phyloP scores from a whole-genome alignment of 2,113 vertebrate species.

The Machaerirhynchus nigripectus region DNA sequence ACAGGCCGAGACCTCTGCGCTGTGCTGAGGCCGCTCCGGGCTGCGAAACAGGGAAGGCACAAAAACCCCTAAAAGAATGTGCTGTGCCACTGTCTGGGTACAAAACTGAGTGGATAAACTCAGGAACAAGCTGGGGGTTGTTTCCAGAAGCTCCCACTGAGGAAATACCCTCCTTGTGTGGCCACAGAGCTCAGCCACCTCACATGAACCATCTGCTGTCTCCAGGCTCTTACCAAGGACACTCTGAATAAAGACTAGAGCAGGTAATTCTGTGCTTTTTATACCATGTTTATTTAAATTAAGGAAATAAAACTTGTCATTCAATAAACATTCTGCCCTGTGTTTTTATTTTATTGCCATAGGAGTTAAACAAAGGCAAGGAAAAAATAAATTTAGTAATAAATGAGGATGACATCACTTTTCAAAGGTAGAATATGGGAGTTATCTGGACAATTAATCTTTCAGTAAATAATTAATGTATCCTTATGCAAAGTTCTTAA shows the following conservation, averaged over 20 bases:
- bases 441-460: neutral
- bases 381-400: neutral
- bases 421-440: neutral
- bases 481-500: neutral
- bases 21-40: neutral
- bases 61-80: neutral
- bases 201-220: neutral
- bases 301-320: slow-evolving; percentile 44
- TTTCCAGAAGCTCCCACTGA: neutral
- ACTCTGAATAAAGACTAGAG: neutral
- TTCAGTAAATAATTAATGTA: neutral
- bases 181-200: neutral
- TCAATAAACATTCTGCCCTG: neutral
- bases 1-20: rapidly evolving
- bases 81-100: neutral
- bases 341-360: neutral
- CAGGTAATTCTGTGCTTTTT: neutral
- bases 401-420: neutral
- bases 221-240: neutral
- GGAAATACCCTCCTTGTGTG: neutral
- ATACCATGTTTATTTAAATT: slow-evolving; percentile 49
- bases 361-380: neutral
- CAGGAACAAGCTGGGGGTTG: neutral
- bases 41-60: neutral
- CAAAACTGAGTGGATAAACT: neutral